Evolutionary conservation across 2,113 vertebrate species (phyloP), one percentile per base, ranked within the genome.

Genomic region (Alexandromys fortis): DNA sequence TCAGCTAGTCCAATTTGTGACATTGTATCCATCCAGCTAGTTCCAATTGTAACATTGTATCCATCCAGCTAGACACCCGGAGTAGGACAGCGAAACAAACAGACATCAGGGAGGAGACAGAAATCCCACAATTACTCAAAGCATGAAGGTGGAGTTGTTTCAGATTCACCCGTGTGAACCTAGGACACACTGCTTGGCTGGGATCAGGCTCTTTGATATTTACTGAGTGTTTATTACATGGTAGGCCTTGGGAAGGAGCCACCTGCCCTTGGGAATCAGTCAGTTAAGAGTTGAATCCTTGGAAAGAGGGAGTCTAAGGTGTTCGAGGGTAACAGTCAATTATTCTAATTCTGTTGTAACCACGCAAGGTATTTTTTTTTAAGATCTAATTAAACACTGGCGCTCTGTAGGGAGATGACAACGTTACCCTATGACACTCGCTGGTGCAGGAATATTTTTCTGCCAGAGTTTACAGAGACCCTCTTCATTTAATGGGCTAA

Each of bases 401-500:
- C 79, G 70, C 63, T 86, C 30, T 55, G 12, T 22, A 55, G 26
- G 83, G 91, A 82, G 52, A 92, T 45, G 58, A 30, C 52, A 77
- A 45, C 47, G 0, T 72, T 75, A 26, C 68, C 96, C 55, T 45
- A 38, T 38, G 16, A 89, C 65, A 26, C 17, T 52, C 68, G 52
- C 68, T 87, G 85, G 67, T 58, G 19, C 47, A 73, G 90, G 90
- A 91, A 76, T 68, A 58, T 30, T 68, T 52, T 70, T 42, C 78
- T 45, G 86, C 30, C 35, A 52, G 88, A 89, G 86, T 91, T 91
- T 88, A 68, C 63, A 68, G 86, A 95, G 89, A 89, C 78, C 38
- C 52, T 82, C 76, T 81, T 92, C 77, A 58, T 81, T 89, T 93
- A 97, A 92, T 94, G 95, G 93, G 86, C 92, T 94, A 89, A 95